Evolutionary conservation across 2,888 invertebrate species (phyloP).

Genomic region (Eupithecia inturbata): DNA sequence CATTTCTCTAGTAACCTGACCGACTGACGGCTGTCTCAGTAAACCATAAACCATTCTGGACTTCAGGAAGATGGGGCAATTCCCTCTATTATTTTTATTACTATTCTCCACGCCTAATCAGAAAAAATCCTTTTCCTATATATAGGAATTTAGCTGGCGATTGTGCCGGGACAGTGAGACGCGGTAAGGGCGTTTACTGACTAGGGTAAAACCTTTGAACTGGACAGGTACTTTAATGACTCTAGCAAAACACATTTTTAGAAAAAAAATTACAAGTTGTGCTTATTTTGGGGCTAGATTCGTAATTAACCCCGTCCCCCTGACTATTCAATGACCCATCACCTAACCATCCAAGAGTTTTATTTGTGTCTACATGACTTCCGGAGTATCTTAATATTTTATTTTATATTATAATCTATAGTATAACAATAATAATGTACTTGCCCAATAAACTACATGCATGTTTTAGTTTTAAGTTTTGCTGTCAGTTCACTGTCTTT

Average conservation of each 20-base stretch:
- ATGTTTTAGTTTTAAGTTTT: too few relatives aligned
- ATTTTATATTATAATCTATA: too few relatives aligned
- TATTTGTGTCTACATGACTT: too few relatives aligned
- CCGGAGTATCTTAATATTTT: too few relatives aligned
- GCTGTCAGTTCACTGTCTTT: too few relatives aligned
- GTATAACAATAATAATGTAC: too few relatives aligned
- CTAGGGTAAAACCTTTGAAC: background rate
- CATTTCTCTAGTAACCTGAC: background rate
- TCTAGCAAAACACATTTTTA: background rate
- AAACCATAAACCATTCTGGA: background rate
- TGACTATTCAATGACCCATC: too few relatives aligned
- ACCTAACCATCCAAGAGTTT: too few relatives aligned
- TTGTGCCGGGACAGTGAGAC: background rate
- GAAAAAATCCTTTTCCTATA: too few relatives aligned
- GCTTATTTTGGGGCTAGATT: background rate
- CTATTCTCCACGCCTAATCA: background rate
- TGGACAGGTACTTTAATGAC: background rate
- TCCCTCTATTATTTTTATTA: background rate
- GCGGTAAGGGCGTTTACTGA: background rate
- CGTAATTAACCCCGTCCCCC: too few relatives aligned
- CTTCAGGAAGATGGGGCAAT: background rate
- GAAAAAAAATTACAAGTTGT: too few relatives aligned
- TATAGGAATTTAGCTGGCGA: constrained; percentile 5
- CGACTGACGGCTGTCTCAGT: background rate
- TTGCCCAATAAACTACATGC: too few relatives aligned